A percentile compares a stretch with the other conserved stretches of the same genome.
Conservation (phyloP, 2,113 vertebrate species). For the Microcebus ravelobensis region DNA sequence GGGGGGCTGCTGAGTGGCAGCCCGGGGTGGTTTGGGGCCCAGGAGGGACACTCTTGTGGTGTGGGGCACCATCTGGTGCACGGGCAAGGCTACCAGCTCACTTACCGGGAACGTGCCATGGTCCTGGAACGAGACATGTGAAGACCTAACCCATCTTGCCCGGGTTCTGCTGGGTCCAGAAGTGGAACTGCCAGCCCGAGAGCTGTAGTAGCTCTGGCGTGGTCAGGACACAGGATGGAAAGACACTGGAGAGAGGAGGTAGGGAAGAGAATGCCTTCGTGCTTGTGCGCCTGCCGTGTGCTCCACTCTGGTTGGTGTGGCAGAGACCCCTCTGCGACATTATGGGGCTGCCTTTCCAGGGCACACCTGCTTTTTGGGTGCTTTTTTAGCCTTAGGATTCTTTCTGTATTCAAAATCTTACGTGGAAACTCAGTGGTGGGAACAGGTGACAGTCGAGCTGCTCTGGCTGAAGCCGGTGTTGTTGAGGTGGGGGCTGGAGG, state of each 20-base stretch:
- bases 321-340: background rate
- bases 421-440: background rate
- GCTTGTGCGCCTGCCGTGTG: too few relatives aligned
- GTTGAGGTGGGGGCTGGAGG: background rate
- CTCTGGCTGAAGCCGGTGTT: background rate
- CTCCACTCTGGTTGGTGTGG: rapidly evolving
- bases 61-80: background rate
- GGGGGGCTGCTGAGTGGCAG: background rate
- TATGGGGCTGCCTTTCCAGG: background rate
- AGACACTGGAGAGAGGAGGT: background rate
- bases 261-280: background rate
- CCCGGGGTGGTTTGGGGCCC: background rate
- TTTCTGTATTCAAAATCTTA: background rate
- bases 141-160: too few relatives aligned
- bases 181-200: rapidly evolving
- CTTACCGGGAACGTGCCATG: background rate
- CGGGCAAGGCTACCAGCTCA: background rate
- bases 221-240: background rate
- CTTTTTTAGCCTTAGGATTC: background rate
- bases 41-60: background rate
- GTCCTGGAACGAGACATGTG: too few relatives aligned
- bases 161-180: background rate
- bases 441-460: background rate
- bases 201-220: background rate
- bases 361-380: background rate